Percentiles rank a stretch among this genome's conserved stretches.
phyloP scores from a whole-genome alignment of 2,888 invertebrate species.

The Oxystoma pomonae region DNA sequence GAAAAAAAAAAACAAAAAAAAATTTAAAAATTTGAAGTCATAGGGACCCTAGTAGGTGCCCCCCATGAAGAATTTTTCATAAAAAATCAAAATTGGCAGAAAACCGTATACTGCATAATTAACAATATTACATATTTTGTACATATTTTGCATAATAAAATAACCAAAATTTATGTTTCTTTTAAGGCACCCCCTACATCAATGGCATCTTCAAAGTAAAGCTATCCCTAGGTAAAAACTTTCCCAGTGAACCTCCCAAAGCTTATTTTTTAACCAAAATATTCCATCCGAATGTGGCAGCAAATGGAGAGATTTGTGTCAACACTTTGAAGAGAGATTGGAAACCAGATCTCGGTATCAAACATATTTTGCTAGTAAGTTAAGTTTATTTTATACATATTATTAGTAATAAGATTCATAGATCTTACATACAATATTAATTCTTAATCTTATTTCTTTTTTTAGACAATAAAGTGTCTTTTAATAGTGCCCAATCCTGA shows the following conservation, averaged over 20 bases:
- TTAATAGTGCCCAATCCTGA: slow-evolving; percentile 96
- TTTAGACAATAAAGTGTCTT: slow-evolving; percentile 86
- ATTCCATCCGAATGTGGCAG: slow-evolving; percentile 95
- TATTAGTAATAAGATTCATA: too few species aligned
- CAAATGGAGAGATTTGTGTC: slow-evolving; percentile 93
- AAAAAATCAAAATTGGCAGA: too few species aligned
- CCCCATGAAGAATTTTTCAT: too few species aligned
- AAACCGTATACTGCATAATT: too few species aligned
- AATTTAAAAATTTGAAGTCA: too few species aligned
- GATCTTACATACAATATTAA: too few species aligned
- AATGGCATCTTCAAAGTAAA: slow-evolving; percentile 88
- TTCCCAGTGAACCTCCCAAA: slow-evolving; percentile 88
- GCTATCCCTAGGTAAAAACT: slow-evolving; percentile 86
- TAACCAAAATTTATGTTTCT: slow-evolving; percentile 7
- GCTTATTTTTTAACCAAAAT: slow-evolving; percentile 92
- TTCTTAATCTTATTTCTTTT: background rate
- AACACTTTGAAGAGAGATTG: slow-evolving; percentile 95
- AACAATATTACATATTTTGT: too few species aligned
- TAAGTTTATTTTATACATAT: background rate
- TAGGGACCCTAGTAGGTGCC: too few species aligned
- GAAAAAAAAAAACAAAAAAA: too few species aligned
- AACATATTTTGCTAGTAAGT: slow-evolving; percentile 83
- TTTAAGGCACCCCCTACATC: slow-evolving; percentile 79
- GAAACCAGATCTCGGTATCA: slow-evolving; percentile 93
- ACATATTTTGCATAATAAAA: background rate